These are phyloP conservation scores for Melanophora roralis DNA, from an alignment of 2,888 invertebrate genomes.

Conservation along the genomic window DNA sequence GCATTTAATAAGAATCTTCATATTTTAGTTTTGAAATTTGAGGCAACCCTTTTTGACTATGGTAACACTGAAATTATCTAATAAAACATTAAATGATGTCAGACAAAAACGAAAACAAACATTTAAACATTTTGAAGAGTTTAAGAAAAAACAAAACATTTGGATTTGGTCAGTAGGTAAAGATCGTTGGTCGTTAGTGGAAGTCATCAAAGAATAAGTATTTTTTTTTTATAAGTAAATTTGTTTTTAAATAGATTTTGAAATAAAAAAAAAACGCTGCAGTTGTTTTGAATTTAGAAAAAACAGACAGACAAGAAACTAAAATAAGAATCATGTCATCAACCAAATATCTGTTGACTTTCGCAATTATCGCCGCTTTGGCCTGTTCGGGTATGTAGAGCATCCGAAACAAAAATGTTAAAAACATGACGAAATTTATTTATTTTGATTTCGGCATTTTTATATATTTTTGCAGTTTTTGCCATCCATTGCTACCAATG, in stretches of 20 bases:
- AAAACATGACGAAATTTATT: too few species aligned
- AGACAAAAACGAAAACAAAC: not conserved
- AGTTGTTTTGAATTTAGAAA: slow-evolving; percentile 16
- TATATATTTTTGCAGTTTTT: slow-evolving; percentile 66
- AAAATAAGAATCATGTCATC: slow-evolving; percentile 68
- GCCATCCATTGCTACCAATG: slow-evolving; percentile 75
- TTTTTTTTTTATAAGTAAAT: not conserved
- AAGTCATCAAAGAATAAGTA: not conserved
- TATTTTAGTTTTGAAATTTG: too few species aligned
- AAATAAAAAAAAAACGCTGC: slow-evolving; percentile 8
- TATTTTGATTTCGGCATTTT: not conserved
- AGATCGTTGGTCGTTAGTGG: slow-evolving; percentile 39
- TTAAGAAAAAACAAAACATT: slow-evolving; percentile 37
- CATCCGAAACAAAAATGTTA: not conserved
- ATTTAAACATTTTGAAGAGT: slow-evolving; percentile 14
- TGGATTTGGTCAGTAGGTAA: slow-evolving; percentile 39
- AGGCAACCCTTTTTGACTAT: too few species aligned
- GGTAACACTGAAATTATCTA: too few species aligned
- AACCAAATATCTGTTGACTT: slow-evolving; percentile 68
- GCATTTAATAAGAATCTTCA: too few species aligned
- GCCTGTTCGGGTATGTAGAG: slow-evolving; percentile 71
- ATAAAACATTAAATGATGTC: not conserved
- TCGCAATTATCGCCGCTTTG: slow-evolving; percentile 69
- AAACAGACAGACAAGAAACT: not conserved
- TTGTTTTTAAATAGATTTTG: slow-evolving; percentile 14